phyloP scores from a whole-genome alignment of 1,140 invertebrate species.

The Drosophila kohkoa region DNA sequence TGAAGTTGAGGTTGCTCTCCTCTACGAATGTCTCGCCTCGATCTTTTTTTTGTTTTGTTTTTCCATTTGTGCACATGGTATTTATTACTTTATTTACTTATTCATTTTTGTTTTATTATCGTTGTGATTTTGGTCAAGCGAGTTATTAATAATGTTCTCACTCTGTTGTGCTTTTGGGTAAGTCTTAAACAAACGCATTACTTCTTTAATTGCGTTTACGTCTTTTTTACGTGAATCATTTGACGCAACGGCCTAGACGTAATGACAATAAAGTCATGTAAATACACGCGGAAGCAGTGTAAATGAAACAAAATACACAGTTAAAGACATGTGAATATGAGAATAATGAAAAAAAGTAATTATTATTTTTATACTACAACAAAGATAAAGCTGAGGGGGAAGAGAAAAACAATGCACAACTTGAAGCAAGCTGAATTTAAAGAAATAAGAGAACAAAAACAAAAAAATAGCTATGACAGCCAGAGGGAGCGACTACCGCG shows the following conservation, averaged over 20 bases:
- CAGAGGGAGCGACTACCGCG: conserved; percentile 37
- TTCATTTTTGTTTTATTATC: conserved; percentile 19
- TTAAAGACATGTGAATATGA: conserved; percentile 18
- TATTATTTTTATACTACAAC: conserved; percentile 15
- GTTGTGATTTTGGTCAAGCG: conserved; percentile 37
- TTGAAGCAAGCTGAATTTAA: conserved; percentile 12
- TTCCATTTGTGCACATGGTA: conserved; percentile 52
- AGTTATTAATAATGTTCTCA: conserved; percentile 24
- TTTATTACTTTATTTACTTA: conserved; percentile 60
- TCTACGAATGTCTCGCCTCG: conserved; percentile 34
- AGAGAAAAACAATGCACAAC: conserved; percentile 10
- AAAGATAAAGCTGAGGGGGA: background rate
- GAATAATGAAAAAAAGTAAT: conserved; percentile 24
- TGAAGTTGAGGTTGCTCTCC: conserved; percentile 14
- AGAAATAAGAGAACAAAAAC: conserved; percentile 29
- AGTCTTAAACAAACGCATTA: conserved; percentile 9
- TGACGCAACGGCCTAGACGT: conserved; percentile 19
- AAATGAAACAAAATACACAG: conserved; percentile 19
- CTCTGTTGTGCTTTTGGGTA: conserved; percentile 23
- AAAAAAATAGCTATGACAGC: conserved; percentile 47
- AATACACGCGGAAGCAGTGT: conserved; percentile 29
- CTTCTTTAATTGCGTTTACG: conserved; percentile 16
- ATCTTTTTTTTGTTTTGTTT: conserved; percentile 52
- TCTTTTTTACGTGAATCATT: conserved; percentile 18
- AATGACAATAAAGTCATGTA: conserved; percentile 22